Evolutionary conservation across 2,113 vertebrate species (phyloP), one percentile per base, ranked within the genome.

Genomic region (Camelus dromedarius): DNA sequence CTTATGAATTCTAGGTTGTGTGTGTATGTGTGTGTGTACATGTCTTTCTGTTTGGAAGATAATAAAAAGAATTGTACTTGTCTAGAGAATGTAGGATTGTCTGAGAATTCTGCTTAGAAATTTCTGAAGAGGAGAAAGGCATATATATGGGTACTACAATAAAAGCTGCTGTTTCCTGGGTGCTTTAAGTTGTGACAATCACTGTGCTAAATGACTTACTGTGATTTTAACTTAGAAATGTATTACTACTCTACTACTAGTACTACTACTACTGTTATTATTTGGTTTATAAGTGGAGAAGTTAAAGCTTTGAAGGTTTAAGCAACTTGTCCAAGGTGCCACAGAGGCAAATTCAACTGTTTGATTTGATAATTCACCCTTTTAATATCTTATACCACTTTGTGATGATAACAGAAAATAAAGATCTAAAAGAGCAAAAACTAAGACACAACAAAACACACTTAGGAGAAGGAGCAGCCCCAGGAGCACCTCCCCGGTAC

Each of bases 371-470:
- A 73, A 81, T 35, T 19, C 19, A 84, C 11, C 13, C 20, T 70
- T 60, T 89, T 81, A 81, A 80, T 72, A 72, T 14, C 38, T 80
- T 80, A 58, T 60, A 42, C 28, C 35, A 26, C 6, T 18, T 62
- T 28, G 73, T 73, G 66, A 73, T 80, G 81, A 50, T 67, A 66
- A 77, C 62, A 69, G 50, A 83, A 84, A 60, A n/a, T 30, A 18
- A 91, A 67, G 64, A 75, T 73, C 5, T 30, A 75, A 73, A 96
- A 81, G 73, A 42, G 79, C 48, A 66, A 90, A 93, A 42, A 66
- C 16, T 77, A 42, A 91, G n/a, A 89, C 22, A 46, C 38, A 54
- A 38, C 35, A 67, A 58, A 69, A 30, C 22, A 32, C n/a, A 13
- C 0, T 80, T 48, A 48, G 18, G 8, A 32, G 16, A 15, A 81